Evolutionary conservation across 2,113 vertebrate genomes (phyloP).

Genomic region (Charadrius vociferus): DNA sequence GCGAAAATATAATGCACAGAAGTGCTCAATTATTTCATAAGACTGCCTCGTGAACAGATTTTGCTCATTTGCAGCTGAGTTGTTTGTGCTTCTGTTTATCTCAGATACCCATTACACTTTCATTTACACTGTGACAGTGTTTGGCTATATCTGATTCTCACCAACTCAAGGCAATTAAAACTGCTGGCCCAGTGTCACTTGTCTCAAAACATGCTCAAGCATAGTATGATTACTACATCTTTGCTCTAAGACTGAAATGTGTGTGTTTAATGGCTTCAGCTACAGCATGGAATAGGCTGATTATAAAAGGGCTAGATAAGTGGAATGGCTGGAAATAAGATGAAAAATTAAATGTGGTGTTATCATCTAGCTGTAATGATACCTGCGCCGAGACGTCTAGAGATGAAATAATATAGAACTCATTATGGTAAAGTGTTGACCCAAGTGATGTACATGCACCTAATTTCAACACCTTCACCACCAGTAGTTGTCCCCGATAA

Average conservation of each 20-base stretch:
- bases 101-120: conserved; percentile 46
- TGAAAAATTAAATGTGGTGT: not conserved
- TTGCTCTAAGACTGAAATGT: not conserved
- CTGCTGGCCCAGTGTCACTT: conserved; percentile 42
- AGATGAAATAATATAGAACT: not conserved
- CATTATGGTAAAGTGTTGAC: not conserved
- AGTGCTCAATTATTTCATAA: conserved; percentile 40
- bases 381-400: not conserved
- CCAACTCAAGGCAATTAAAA: conserved; percentile 61
- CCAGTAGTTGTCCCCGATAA: not conserved
- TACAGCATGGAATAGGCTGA: not conserved
- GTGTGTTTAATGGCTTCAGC: not conserved
- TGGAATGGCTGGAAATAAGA: not conserved
- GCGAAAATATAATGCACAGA: not conserved
- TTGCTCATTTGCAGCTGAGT: conserved; percentile 58
- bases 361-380: not conserved
- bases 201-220: conserved; percentile 27
- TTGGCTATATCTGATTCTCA: conserved; percentile 54
- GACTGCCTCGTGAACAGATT: conserved; percentile 39
- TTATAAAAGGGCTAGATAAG: not conserved
- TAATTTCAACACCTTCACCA: not conserved
- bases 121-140: conserved; percentile 57
- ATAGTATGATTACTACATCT: not conserved
- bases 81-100: conserved; percentile 60
- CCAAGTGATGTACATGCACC: not conserved